Evolutionary conservation across 2,888 invertebrate genomes (phyloP), one percentile per base, ranked within the genome.

Genomic region (Nasonia oneida): DNA sequence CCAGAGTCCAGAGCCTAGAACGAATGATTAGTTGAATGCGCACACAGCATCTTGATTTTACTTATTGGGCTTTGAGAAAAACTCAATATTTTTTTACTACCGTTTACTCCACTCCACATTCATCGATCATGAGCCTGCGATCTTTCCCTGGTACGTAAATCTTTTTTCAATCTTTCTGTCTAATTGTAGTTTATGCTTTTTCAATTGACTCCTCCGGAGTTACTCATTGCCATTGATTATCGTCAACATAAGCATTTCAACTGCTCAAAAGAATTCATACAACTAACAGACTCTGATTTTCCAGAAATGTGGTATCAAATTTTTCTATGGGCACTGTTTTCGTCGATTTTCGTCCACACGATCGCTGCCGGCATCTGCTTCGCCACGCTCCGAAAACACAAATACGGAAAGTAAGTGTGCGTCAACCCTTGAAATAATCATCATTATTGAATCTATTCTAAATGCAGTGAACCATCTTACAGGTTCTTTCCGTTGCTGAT

Each of bases 251-350:
- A 37, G 14, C 74, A 15, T 42, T 33, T 76, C 75, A 47, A 6
- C 8, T 42, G n/a, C n/a, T 37, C 39, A 39, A 42, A 0, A 8
- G n/a, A 73, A 39, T 73, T 37, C 2, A 33, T 61, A 3, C 5
- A 39, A 33, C 57, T 81, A 47, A n/a, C 14, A 14, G 23, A 29
- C 42, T 70, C 75, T 80, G 92, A 82, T 77, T 96, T 97, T 95
- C 94, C 96, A 94, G 98, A 98, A 94, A 99, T 99, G 97, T 99
- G 98, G 98, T 98, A 98, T 94, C 97, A 98, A 92, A 97, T 99
- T 93, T 99, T 99, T 94, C 95, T 99, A 91, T 99, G 98, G 98
- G 98, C 98, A 86, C 94, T 99, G 91, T 97, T 98, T 93, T 98
- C 98, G 18, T 99, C 98, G 79, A 96, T 98, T 91, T 96, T 98